Evolutionary conservation across 2,888 invertebrate species (phyloP), one percentile per base, ranked within the genome.

Genomic region (Parasteatoda lunata): DNA sequence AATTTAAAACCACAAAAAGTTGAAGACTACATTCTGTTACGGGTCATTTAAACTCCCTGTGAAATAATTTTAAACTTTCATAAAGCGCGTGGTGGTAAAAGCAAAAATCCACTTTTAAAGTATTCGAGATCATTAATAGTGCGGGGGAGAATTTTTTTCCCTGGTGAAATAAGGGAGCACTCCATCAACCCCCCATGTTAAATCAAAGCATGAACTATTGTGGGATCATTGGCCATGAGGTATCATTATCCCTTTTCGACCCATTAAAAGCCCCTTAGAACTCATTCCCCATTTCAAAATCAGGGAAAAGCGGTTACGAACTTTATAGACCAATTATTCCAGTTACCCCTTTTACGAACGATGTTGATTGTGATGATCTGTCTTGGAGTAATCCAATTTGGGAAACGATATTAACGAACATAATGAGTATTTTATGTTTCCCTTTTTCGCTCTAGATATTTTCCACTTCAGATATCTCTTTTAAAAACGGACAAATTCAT

Each of bases 271-370:
- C 66, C 77, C 77, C 48, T 52, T 68, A 73, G 54, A 77, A 77
- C 69, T 54, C 65, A 15, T 48, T 30, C 80, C 71, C 80, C 70
- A 64, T 59, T 72, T 59, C 59, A 59, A 9, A 59, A 59, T 59
- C 59, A 59, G 48, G 48, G 66, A 65, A 69, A 13, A 11, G 52
- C 59, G 65, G 65, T 78, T 80, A 80, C 72, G 73, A 72, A 80
- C 80, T 80, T 73, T 72, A 73, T 80, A 72, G 72, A 80, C 66
- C 80, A 80, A 80, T 80, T 80, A 80, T 49, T 15, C n/a, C 15
- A 6, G 70, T 13, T 30, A 48, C 13, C 72, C 72, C 11, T 77
- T 68, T 51, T 9, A 51, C 6, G 48, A 48, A 13, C 30, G n/a
- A 51, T 65, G 54, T 70, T 69, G 49, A 47, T 59, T 54, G 47